These are phyloP conservation scores for Pteropus alecto DNA, from an alignment of 2,113 vertebrate genomes.

Conservation along the genomic window DNA sequence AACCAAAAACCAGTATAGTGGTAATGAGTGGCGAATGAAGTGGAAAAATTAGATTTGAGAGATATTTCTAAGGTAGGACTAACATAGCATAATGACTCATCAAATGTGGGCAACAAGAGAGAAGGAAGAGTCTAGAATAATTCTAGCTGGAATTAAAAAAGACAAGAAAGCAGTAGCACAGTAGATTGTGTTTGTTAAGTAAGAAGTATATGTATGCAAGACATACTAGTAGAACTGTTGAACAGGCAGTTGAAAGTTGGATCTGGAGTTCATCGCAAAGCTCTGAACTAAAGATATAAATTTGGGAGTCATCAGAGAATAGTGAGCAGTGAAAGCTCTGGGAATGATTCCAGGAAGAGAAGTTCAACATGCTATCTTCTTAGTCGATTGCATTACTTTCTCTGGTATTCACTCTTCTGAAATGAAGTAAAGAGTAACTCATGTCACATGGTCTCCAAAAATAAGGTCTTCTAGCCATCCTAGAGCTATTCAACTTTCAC, in stretches of 20 bases:
- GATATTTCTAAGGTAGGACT: neutral
- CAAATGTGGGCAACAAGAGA: neutral
- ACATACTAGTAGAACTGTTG: neutral
- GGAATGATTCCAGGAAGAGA: constrained; percentile 49
- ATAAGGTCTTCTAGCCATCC: constrained; percentile 21
- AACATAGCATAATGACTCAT: neutral
- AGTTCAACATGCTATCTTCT: constrained; percentile 51
- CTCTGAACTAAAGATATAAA: constrained; percentile 36
- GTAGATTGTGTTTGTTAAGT: neutral
- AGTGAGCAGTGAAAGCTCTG: constrained; percentile 36
- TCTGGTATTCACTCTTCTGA: constrained; percentile 48
- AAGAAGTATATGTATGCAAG: neutral
- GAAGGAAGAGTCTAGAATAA: neutral
- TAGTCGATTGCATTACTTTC: constrained; percentile 44
- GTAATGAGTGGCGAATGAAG: neutral
- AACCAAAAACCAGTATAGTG: neutral
- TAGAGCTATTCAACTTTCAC: constrained; percentile 27
- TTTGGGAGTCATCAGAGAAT: constrained; percentile 36
- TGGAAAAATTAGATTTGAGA: neutral
- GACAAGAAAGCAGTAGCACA: neutral
- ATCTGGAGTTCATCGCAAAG: constrained; percentile 32
- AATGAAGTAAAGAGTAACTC: constrained; percentile 56
- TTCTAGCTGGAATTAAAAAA: neutral
- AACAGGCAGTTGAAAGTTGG: constrained; percentile 10
- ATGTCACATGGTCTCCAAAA: constrained; percentile 54